Conservation (phyloP, 2,888 invertebrate genomes). For the Pogonocherus hispidulus region DNA sequence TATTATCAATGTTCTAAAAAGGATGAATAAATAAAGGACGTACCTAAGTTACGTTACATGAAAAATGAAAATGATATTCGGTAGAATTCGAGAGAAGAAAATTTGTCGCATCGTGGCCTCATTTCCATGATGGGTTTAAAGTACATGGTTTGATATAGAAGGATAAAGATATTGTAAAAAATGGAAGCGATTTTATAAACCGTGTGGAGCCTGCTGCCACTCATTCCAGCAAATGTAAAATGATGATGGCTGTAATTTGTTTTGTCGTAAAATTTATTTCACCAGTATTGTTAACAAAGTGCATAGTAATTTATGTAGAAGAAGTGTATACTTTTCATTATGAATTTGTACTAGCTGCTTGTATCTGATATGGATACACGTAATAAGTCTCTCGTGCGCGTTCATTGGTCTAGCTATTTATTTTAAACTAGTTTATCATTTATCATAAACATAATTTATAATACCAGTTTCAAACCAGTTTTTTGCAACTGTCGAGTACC, state of each 20-base stretch:
- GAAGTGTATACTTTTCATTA: neutral
- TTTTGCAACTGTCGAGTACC: no score
- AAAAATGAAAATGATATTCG: neutral
- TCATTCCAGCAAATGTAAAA: neutral
- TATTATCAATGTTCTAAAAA: no score
- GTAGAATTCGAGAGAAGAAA: neutral
- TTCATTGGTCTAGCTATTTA: neutral
- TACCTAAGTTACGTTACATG: no score
- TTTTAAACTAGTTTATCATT: no score
- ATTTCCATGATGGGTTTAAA: neutral
- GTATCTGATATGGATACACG: neutral
- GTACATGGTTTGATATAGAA: neutral
- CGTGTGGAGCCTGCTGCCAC: neutral
- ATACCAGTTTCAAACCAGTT: no score
- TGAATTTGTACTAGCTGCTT: neutral
- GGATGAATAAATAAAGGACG: no score
- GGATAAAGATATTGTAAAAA: neutral
- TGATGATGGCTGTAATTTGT: neutral
- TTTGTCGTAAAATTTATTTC: constrained; percentile 2
- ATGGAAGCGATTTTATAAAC: neutral
- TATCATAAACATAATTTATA: no score
- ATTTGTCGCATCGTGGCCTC: neutral
- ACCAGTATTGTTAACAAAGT: neutral
- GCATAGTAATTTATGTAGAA: constrained; percentile 10
- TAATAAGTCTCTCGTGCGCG: neutral